phyloP scores from a whole-genome alignment of 2,888 invertebrate species.

The Sylvicola fuscatus region DNA sequence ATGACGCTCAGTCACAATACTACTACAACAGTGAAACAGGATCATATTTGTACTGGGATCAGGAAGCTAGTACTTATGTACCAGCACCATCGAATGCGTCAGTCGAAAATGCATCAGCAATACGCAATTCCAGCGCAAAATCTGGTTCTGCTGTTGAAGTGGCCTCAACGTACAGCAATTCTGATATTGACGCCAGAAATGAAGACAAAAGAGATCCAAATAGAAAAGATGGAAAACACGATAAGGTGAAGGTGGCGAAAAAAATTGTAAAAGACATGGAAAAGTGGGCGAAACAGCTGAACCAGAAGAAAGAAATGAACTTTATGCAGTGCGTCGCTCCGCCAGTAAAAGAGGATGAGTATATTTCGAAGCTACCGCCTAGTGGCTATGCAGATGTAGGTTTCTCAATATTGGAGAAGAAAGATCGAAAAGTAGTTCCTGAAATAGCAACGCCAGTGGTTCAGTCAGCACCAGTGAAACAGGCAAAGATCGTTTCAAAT shows the following conservation, averaged over 20 bases:
- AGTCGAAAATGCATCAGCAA: constrained; percentile 1
- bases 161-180: constrained; percentile 17
- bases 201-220: constrained; percentile 36
- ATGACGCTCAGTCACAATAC: constrained; percentile 89
- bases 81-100: constrained; percentile 21
- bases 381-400: constrained; percentile 77
- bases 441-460: constrained; percentile 17
- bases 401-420: constrained; percentile 75
- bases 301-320: constrained; percentile 72
- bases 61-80: constrained; percentile 40
- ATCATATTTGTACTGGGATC: constrained; percentile 92
- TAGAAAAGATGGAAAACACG: constrained; percentile 51
- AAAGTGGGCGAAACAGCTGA: constrained; percentile 88
- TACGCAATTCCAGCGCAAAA: constrained; percentile 9
- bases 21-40: constrained; percentile 85
- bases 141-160: too few relatives aligned
- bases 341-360: constrained; percentile 11
- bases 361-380: constrained; percentile 9
- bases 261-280: constrained; percentile 83
- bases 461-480: neutral
- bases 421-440: constrained; percentile 19
- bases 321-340: constrained; percentile 16
- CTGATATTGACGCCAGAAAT: constrained; percentile 12
- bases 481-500: too few relatives aligned
- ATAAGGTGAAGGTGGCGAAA: constrained; percentile 92